Evolutionary conservation across 2,888 invertebrate species (phyloP).

Genomic region (Coelogynopora nodosa): DNA sequence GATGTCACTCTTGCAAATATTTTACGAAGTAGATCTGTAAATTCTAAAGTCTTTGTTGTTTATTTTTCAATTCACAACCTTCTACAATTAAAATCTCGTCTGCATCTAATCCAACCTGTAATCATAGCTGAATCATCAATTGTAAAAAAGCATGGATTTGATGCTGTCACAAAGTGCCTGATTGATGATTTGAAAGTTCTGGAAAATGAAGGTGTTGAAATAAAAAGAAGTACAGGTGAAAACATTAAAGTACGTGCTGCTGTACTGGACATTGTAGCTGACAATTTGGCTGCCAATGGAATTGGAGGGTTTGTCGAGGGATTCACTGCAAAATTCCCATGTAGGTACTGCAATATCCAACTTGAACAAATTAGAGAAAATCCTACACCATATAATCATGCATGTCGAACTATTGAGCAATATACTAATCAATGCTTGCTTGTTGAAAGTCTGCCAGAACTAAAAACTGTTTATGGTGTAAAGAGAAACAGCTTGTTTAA

Average conservation of each 20-base stretch:
- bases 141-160: background rate
- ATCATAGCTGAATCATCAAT: background rate
- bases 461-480: background rate
- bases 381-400: background rate
- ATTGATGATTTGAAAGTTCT: background rate
- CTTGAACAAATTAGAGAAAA: background rate
- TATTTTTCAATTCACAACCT: background rate
- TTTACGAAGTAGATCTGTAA: background rate
- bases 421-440: background rate
- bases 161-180: background rate
- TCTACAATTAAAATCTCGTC: background rate
- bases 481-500: constrained; percentile 11
- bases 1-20: background rate
- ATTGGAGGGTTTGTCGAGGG: constrained; percentile 1
- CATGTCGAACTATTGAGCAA: background rate
- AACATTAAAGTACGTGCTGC: background rate
- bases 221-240: background rate
- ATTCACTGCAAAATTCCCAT: background rate
- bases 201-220: background rate
- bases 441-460: background rate
- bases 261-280: background rate
- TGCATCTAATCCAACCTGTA: background rate
- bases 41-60: background rate
- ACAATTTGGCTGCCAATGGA: background rate
- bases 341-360: background rate